These are phyloP conservation scores for Lepisosteus osseus DNA, from an alignment of 2,113 vertebrate genomes.

Conservation along the genomic window DNA sequence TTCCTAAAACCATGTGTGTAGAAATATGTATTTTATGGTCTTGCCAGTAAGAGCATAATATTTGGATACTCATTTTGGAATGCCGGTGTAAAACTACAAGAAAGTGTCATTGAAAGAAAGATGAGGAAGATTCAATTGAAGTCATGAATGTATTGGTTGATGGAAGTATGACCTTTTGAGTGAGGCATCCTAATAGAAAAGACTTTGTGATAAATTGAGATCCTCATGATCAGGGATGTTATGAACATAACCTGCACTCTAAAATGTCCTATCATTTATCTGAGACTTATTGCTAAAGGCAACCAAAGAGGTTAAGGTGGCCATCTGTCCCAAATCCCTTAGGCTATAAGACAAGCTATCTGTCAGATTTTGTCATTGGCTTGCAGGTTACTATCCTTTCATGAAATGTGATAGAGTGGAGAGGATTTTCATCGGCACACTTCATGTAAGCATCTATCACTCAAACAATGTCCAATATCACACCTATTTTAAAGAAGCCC, in stretches of 20 bases:
- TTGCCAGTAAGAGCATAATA: too few species aligned
- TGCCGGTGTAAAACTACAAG: too few species aligned
- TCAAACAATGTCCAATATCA: slow-evolving; percentile 54
- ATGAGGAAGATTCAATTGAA: too few species aligned
- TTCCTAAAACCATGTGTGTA: too few species aligned
- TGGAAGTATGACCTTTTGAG: too few species aligned
- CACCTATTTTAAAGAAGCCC: slow-evolving; percentile 40
- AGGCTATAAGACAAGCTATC: slow-evolving; percentile 69
- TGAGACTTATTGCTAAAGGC: slow-evolving; percentile 54
- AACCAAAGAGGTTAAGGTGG: slow-evolving; percentile 71
- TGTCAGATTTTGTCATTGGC: slow-evolving; percentile 73
- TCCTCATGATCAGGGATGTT: slow-evolving; percentile 28
- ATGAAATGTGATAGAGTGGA: slow-evolving; percentile 63
- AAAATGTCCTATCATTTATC: slow-evolving; percentile 67
- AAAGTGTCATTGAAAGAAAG: too few species aligned
- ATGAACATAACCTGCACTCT: slow-evolving; percentile 61
- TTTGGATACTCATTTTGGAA: too few species aligned
- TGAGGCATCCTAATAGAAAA: background rate
- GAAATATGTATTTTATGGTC: too few species aligned
- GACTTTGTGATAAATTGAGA: slow-evolving; percentile 35
- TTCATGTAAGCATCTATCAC: slow-evolving; percentile 72
- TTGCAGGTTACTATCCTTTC: slow-evolving; percentile 67
- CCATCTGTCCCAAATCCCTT: slow-evolving; percentile 66
- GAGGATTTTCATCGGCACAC: slow-evolving; percentile 61
- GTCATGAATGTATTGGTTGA: too few species aligned